Evolutionary conservation across 2,888 invertebrate genomes (phyloP).

Genomic region (Lasioglossum lativentre): DNA sequence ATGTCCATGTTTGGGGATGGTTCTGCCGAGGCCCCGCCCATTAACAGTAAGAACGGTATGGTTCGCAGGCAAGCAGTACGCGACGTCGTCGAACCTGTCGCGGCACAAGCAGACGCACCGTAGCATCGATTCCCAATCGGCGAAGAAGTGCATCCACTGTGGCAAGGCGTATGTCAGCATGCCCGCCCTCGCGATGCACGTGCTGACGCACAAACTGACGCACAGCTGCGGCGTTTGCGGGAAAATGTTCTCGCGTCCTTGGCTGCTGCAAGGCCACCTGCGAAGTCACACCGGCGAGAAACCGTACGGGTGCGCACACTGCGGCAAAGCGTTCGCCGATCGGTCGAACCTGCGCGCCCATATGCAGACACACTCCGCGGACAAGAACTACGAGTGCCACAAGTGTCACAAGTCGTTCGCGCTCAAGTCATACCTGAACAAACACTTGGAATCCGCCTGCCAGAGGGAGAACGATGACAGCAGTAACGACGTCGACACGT

Average conservation of each 20-base stretch:
- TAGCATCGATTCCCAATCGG: constrained; percentile 94
- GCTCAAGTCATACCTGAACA: constrained; percentile 97
- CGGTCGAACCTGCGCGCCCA: constrained; percentile 97
- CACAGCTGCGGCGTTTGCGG: constrained; percentile 97
- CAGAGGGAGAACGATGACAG: constrained; percentile 86
- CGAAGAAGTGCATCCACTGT: constrained; percentile 97
- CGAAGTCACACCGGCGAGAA: constrained; percentile 97
- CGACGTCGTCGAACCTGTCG: constrained; percentile 95
- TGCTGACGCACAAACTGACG: constrained; percentile 96
- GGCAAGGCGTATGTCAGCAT: constrained; percentile 99
- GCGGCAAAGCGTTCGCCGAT: constrained; percentile 98
- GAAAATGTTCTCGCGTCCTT: constrained; percentile 98
- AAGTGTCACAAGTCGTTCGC: constrained; percentile 97
- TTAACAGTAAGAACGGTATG: background rate
- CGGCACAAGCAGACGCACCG: constrained; percentile 97
- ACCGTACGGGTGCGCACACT: constrained; percentile 96
- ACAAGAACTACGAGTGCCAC: constrained; percentile 95
- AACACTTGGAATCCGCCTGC: constrained; percentile 97
- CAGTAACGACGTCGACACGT: constrained; percentile 70
- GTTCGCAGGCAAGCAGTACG: constrained; percentile 91
- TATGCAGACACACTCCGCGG: constrained; percentile 97
- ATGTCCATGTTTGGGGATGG: background rate
- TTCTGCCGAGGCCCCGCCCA: background rate
- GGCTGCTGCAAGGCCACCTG: constrained; percentile 95
- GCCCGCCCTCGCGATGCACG: constrained; percentile 98